These are phyloP conservation scores for Trissolcus japonicus DNA, from an alignment of 2,888 invertebrate genomes.

Conservation along the genomic window DNA sequence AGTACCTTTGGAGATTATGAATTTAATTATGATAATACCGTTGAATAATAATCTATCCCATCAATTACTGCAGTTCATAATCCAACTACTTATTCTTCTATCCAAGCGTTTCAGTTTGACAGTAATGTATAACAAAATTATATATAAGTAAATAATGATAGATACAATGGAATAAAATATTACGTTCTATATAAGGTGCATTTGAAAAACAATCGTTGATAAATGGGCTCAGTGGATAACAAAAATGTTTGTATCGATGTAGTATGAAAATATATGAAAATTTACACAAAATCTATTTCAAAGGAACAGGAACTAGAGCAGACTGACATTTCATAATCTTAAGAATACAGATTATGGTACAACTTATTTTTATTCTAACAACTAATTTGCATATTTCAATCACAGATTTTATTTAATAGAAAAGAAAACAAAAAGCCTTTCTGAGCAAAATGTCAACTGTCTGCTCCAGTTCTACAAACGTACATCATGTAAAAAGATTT, in stretches of 20 bases:
- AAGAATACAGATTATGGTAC: conserved; percentile 9
- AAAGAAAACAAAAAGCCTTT: conserved; percentile 1
- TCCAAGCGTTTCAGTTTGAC: conserved; percentile 26
- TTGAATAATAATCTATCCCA: conserved; percentile 7
- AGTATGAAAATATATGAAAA: conserved; percentile 20
- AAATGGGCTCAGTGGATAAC: neutral
- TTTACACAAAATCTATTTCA: conserved; percentile 12
- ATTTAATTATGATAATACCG: neutral
- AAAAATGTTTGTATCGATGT: conserved; percentile 12
- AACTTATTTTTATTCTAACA: conserved; percentile 5
- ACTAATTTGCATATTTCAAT: conserved; percentile 18
- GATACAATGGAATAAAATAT: neutral
- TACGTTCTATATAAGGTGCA: too few relatives aligned
- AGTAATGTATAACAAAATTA: conserved; percentile 11
- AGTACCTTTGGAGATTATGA: conserved; percentile 6
- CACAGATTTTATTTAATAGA: conserved; percentile 25
- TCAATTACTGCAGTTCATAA: conserved; percentile 5
- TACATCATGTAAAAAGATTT: neutral
- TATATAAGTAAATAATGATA: conserved; percentile 14
- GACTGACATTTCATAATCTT: conserved; percentile 9
- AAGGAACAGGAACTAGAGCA: conserved; percentile 29
- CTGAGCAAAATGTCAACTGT: conserved; percentile 7
- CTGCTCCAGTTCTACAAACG: conserved; percentile 19
- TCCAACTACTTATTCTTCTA: conserved; percentile 23
- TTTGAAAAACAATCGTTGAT: too few relatives aligned